These are phyloP conservation scores for Spilogale gracilis DNA, from an alignment of 2,113 vertebrate species.

Conservation along the genomic window DNA sequence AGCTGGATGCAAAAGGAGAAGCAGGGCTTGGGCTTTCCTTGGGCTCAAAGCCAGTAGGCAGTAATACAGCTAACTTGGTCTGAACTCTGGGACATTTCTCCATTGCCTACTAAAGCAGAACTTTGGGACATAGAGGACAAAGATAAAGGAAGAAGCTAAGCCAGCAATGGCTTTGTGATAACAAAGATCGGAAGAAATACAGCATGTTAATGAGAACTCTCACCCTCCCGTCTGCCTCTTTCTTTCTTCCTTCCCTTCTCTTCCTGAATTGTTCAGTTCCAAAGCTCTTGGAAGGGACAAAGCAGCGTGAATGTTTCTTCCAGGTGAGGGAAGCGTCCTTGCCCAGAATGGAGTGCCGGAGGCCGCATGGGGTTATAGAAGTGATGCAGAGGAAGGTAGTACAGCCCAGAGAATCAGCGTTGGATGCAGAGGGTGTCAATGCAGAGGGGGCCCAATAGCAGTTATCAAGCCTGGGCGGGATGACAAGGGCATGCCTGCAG, in stretches of 20 bases:
- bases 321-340: not conserved
- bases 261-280: not conserved
- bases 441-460: rapidly evolving
- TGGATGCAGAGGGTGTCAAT: not conserved
- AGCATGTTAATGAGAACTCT: not conserved
- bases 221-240: not conserved
- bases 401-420: not conserved
- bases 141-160: not conserved
- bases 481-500: not conserved
- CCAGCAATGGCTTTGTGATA: not conserved
- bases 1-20: not conserved
- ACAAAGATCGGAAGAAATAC: not conserved
- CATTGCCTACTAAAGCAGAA: not conserved
- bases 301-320: not conserved
- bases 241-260: not conserved
- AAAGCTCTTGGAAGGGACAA: not conserved
- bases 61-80: not conserved
- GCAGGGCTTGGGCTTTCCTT: not conserved
- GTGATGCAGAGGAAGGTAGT: not conserved
- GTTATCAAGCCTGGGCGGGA: not conserved
- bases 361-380: not conserved
- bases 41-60: not conserved
- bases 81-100: not conserved
- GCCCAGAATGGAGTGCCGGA: not conserved
- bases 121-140: not conserved